Evolutionary conservation across 2,888 invertebrate species (phyloP), one percentile per base, ranked within the genome.

Genomic region (Girardia tigrina): DNA sequence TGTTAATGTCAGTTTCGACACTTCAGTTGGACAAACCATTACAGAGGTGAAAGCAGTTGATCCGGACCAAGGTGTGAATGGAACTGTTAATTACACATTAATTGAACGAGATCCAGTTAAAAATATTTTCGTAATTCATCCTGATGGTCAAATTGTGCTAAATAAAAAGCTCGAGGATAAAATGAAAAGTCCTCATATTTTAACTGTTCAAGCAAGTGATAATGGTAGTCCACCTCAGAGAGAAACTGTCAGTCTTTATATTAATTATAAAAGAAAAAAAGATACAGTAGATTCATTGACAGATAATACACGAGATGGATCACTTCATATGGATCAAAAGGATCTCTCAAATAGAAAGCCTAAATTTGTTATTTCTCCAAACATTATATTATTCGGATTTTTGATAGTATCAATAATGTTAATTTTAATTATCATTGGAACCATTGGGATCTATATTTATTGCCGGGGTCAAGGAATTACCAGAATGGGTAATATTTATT

Each of bases 121-220:
- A 26, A 26, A 42, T 2, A 28, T 42, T 6, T 74, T 74, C 28
- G 23, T 1, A 26, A 42, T 74, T 26, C 69, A 56, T 6, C 20
- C 20, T 2, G 74, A 74, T 28, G 74, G 74, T 26, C 74, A 69
- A 28, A 42, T 74, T 26, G 26, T 74, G 4, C 27, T 74, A 20
- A 56, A 16, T 23, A 69, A 69, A 8, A 26, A 42, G 12, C 26
- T 71, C 23, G 74, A 26, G 26, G 26, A 56, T 1, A 56, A 56
- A 56, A 26, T 1, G n/a, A 42, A 23, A 42, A 70, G 69, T 56
- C 56, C 56, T 26, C 27, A 69, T 69, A 26, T 26, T 14, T 28
- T 74, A 23, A 28, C 69, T 6, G 56, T 74, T 16, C 27, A 42
- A 69, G 74, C 74, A 2, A 26, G 56, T 26, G 74, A 74, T 20